Evolutionary conservation across 2,888 invertebrate genomes (phyloP).

Genomic region (Andrena fulva): DNA sequence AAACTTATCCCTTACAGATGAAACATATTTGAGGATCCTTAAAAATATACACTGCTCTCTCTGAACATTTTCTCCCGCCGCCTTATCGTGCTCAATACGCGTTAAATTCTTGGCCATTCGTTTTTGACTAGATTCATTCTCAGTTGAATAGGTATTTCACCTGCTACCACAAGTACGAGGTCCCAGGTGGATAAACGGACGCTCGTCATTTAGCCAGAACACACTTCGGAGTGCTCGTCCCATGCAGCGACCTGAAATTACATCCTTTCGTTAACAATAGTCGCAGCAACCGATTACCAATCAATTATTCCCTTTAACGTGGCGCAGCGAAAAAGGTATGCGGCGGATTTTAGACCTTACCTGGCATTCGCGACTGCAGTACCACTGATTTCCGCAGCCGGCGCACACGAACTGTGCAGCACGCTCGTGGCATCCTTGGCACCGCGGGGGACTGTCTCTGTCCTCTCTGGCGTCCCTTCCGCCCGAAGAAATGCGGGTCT

Average conservation of each 20-base stretch:
- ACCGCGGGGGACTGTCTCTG: conserved; percentile 88
- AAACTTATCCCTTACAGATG: conserved; percentile 64
- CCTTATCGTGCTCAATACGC: conserved; percentile 56
- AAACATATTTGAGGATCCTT: conserved; percentile 61
- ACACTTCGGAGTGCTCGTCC: conserved; percentile 95
- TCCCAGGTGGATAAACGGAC: conserved; percentile 21
- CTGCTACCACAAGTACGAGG: conserved; percentile 41
- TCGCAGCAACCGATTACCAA: neutral
- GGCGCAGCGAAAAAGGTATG: neutral
- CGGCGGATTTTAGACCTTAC: conserved; percentile 84
- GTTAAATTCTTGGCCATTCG: conserved; percentile 69
- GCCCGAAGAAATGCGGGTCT: conserved; percentile 80
- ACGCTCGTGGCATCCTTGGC: conserved; percentile 93
- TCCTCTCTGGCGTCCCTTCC: conserved; percentile 80
- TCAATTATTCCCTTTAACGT: neutral
- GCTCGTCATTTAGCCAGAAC: conserved; percentile 88
- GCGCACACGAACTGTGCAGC: conserved; percentile 95
- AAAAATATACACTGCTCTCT: conserved; percentile 70
- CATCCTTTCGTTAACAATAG: conserved; percentile 15
- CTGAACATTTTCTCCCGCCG: conserved; percentile 46
- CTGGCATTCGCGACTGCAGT: conserved; percentile 97
- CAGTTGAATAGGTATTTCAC: conserved; percentile 68
- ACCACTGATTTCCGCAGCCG: conserved; percentile 97
- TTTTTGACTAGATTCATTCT: conserved; percentile 83
- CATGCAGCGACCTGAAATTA: conserved; percentile 91